Percentiles rank a stretch among this genome's conserved stretches.
These are phyloP conservation scores for Apaloderma vittatum DNA, from an alignment of 2,113 vertebrate species.

Conservation along the genomic window DNA sequence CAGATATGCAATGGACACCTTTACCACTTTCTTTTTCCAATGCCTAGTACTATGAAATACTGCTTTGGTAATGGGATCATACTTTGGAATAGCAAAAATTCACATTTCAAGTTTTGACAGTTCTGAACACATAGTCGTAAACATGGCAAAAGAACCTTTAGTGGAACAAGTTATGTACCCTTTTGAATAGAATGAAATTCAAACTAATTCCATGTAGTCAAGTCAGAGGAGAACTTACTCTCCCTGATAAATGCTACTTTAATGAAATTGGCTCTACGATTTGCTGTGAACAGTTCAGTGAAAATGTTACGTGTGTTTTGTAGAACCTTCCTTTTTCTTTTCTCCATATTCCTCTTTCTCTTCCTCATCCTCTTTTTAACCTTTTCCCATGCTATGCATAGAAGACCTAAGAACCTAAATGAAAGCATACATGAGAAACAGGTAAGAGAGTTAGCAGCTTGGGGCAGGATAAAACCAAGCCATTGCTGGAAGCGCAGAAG, in stretches of 20 bases:
- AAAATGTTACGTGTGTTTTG: neutral
- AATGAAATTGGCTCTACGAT: neutral
- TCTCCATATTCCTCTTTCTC: slow-evolving; percentile 26
- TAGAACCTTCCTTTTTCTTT: slow-evolving; percentile 27
- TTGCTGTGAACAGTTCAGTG: neutral
- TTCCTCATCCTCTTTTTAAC: slow-evolving; percentile 35
- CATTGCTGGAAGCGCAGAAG: neutral
- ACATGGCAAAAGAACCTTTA: neutral
- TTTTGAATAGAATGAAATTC: neutral
- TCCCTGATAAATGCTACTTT: neutral
- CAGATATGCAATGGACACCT: neutral
- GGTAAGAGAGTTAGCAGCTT: neutral
- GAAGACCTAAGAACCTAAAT: neutral
- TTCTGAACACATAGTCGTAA: neutral
- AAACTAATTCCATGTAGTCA: neutral
- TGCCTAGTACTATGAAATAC: neutral
- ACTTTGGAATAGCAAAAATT: neutral
- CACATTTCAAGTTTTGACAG: neutral
- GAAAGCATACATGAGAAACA: neutral
- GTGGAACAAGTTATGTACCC: neutral
- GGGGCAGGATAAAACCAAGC: neutral
- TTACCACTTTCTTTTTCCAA: neutral
- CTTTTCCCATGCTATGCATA: neutral
- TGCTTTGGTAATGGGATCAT: neutral
- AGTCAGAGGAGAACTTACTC: neutral